Conservation (phyloP, 2,888 invertebrate species). For the Hesperia comma region DNA sequence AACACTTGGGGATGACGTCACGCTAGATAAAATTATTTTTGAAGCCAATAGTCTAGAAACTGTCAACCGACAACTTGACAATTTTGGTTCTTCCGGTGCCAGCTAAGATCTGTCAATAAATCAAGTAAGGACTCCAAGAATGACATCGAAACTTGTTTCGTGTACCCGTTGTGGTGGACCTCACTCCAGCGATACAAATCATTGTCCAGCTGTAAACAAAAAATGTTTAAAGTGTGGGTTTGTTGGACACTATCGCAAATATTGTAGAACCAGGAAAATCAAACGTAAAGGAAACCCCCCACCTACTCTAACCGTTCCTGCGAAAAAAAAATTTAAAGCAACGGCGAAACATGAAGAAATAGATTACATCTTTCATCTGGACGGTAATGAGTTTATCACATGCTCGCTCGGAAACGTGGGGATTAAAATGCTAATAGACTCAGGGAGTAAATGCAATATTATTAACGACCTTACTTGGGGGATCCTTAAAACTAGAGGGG, state of each 20-base stretch:
- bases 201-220: conserved; percentile 39
- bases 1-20: conserved; percentile 37
- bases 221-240: conserved; percentile 40
- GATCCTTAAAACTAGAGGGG: conserved; percentile 11
- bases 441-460: conserved; percentile 43
- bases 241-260: conserved; percentile 32
- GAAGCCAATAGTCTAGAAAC: conserved; percentile 45
- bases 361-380: conserved; percentile 38
- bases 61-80: conserved; percentile 33
- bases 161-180: conserved; percentile 35
- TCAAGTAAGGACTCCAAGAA: neutral
- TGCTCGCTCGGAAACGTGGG: no score
- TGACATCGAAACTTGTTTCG: neutral
- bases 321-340: neutral
- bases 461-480: conserved; percentile 32
- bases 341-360: conserved; percentile 19
- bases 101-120: conserved; percentile 1
- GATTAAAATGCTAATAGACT: conserved; percentile 45
- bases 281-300: no score
- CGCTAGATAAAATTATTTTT: conserved; percentile 40
- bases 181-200: conserved; percentile 12
- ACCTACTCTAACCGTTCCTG: neutral
- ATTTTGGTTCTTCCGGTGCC: conserved; percentile 20
- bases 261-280: conserved; percentile 25
- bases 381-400: conserved; percentile 32